These are phyloP conservation scores for Chrysolophus pictus DNA, from an alignment of 2,797 vertebrate genomes.

Conservation along the genomic window DNA sequence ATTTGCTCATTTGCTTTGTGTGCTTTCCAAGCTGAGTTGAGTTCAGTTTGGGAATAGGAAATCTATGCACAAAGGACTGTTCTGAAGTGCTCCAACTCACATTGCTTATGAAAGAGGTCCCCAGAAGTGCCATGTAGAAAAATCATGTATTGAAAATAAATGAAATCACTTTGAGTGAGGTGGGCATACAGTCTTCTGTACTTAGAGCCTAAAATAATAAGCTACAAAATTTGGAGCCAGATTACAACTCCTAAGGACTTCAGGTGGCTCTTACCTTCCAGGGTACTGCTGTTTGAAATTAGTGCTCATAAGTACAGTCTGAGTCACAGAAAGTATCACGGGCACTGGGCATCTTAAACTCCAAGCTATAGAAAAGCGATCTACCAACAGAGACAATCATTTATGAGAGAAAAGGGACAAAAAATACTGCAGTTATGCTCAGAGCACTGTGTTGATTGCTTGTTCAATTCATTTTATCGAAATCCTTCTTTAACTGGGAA, in stretches of 20 bases:
- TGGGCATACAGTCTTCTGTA: not conserved
- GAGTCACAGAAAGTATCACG: not conserved
- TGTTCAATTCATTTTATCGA: not conserved
- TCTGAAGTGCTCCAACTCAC: not conserved
- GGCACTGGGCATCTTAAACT: not conserved
- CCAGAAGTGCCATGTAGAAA: not conserved
- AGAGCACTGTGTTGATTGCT: not conserved
- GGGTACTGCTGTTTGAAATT: not conserved
- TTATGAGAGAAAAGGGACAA: not conserved
- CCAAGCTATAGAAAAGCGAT: not conserved
- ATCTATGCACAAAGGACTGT: not conserved
- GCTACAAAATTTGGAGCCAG: not conserved
- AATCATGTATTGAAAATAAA: not conserved
- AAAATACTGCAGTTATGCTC: not conserved
- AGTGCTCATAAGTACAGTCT: accelerated
- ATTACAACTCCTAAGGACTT: not conserved
- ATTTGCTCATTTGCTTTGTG: not conserved
- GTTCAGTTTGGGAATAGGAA: not conserved
- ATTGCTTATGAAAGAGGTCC: not conserved
- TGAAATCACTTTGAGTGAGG: not conserved
- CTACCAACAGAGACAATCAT: not conserved
- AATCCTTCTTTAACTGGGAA: not conserved
- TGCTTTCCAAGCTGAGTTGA: not conserved
- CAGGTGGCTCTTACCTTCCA: not conserved
- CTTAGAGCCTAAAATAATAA: not conserved